These are phyloP conservation scores for Bergia puertoricense DNA, from an alignment of 92 coral and sea anemone species.

Conservation along the genomic window DNA sequence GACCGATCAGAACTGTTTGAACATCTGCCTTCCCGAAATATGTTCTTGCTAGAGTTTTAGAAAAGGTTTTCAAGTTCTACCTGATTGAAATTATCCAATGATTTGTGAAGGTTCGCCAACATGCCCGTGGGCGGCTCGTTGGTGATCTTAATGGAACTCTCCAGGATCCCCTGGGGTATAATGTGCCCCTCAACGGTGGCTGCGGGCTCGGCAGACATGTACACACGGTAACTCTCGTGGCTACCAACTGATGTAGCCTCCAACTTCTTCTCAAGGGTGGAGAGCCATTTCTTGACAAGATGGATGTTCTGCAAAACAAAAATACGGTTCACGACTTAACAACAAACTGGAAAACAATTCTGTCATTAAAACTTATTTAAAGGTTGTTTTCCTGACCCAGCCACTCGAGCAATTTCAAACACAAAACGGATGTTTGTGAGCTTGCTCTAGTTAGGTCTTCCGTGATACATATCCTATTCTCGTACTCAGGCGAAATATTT, in stretches of 20 bases:
- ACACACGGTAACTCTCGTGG: conserved; percentile 93
- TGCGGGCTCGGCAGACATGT: conserved; percentile 99
- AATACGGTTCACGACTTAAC: background rate
- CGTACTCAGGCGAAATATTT: no score
- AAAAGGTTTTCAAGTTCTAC: conserved; percentile 36
- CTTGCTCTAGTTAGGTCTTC: background rate
- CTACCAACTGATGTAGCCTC: conserved; percentile 96
- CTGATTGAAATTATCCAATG: conserved; percentile 96
- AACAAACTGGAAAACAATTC: background rate
- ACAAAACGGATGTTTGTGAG: background rate
- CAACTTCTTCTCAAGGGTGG: conserved; percentile 96
- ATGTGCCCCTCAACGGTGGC: conserved; percentile 89
- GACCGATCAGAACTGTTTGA: background rate
- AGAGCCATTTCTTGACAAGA: conserved; percentile 96
- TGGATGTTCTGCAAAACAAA: conserved; percentile 80
- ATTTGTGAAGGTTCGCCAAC: conserved; percentile 94
- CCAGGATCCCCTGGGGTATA: conserved; percentile 96
- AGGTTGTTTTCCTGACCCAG: background rate
- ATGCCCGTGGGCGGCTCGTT: conserved; percentile 99
- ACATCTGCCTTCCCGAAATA: background rate
- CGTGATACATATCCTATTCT: no score
- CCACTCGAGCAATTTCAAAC: background rate
- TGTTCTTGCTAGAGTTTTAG: background rate
- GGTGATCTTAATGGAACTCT: conserved; percentile 95
- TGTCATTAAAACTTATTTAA: background rate